Conservation (phyloP, 2,113 vertebrate species). For the Aleadryas rufinucha region DNA sequence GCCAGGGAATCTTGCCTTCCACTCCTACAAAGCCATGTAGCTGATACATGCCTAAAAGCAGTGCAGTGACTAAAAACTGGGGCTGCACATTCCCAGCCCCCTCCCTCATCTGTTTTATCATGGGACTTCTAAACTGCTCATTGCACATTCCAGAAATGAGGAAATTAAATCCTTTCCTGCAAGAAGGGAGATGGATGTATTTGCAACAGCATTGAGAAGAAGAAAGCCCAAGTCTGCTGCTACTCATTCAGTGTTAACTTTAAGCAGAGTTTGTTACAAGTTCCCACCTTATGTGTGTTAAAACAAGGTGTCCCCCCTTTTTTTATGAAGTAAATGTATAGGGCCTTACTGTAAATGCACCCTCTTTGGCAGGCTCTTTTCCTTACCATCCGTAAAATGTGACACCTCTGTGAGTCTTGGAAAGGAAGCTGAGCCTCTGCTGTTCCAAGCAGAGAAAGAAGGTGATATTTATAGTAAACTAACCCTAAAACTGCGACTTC, state of each 20-base stretch:
- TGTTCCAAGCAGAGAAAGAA: neutral
- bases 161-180: neutral
- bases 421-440: constrained; percentile 6
- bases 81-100: neutral
- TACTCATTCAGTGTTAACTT: neutral
- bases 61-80: neutral
- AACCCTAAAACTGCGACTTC: neutral
- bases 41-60: neutral
- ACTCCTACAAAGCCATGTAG: neutral
- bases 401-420: neutral
- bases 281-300: neutral
- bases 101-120: neutral
- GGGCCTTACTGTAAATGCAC: neutral
- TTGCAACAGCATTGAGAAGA: neutral
- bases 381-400: neutral
- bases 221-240: neutral
- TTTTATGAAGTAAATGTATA: neutral
- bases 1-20: neutral
- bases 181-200: neutral
- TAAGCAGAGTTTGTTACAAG: neutral
- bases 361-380: neutral
- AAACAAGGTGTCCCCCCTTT: neutral
- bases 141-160: neutral
- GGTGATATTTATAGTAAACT: constrained; percentile 17
- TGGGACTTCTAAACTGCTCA: neutral